Percentiles rank a stretch among this genome's conserved stretches.
Conservation (phyloP, 1,140 invertebrate genomes). For the Lepidurus arcticus region DNA sequence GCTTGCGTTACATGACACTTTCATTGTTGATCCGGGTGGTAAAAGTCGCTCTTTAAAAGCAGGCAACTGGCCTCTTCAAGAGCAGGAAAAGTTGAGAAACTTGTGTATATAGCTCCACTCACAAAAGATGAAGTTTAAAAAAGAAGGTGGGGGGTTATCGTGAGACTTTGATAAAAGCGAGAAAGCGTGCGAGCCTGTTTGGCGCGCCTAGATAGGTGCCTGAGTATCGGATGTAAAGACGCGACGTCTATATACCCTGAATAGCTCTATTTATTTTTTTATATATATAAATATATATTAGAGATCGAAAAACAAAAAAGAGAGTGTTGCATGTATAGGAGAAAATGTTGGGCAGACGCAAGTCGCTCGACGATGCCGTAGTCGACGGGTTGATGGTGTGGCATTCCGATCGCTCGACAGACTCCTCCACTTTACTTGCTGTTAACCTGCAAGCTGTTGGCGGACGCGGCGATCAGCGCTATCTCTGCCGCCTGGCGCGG, state of each 20-base stretch:
- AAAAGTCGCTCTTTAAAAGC: too few relatives aligned
- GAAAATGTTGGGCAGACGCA: neutral
- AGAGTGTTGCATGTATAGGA: neutral
- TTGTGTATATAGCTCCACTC: neutral
- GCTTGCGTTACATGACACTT: too few relatives aligned
- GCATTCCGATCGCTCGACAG: slow-evolving; percentile 17
- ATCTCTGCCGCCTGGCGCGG: slow-evolving; percentile 12
- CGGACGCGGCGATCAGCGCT: slow-evolving; percentile 16
- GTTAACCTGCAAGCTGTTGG: slow-evolving; percentile 18
- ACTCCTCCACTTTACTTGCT: slow-evolving; percentile 18
- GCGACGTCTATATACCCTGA: neutral
- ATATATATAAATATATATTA: neutral
- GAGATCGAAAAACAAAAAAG: too few relatives aligned
- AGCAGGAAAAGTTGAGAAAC: neutral
- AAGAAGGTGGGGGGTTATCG: slow-evolving; percentile 17
- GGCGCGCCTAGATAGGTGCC: slow-evolving; percentile 12
- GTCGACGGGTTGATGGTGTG: slow-evolving; percentile 2
- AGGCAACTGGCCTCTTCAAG: too few relatives aligned
- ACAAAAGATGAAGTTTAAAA: neutral
- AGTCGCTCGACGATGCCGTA: slow-evolving; percentile 2
- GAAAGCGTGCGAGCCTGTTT: slow-evolving; percentile 9
- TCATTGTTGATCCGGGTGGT: too few relatives aligned
- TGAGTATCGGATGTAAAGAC: neutral
- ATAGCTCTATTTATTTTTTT: neutral
- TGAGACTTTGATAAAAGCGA: slow-evolving; percentile 7